Percentiles rank a stretch among this genome's conserved stretches.
phyloP scores from a whole-genome alignment of 2,797 vertebrate genomes.

The Malurus splendens region DNA sequence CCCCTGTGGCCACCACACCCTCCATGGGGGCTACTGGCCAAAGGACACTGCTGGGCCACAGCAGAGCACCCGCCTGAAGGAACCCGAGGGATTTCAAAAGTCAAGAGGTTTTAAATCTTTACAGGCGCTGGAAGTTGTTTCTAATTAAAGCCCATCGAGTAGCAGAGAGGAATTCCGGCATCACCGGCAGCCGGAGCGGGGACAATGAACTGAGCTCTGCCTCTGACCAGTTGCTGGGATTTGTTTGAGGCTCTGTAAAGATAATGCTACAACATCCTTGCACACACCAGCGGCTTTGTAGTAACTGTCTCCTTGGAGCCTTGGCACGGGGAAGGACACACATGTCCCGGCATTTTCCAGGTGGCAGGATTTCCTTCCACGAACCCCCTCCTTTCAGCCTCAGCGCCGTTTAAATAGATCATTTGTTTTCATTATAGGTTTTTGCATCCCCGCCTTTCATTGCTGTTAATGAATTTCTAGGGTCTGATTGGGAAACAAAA shows the following conservation, averaged over 20 bases:
- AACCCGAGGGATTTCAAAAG: not conserved
- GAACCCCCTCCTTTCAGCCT: slow-evolving; percentile 37
- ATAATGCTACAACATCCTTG: slow-evolving; percentile 4
- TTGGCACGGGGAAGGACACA: not conserved
- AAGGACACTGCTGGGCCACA: not conserved
- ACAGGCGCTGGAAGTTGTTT: not conserved
- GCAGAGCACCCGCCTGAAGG: not conserved
- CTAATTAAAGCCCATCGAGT: not conserved
- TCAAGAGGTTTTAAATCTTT: not conserved
- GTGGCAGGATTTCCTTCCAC: slow-evolving; percentile 60
- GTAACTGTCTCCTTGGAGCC: slow-evolving; percentile 15
- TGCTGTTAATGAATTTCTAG: slow-evolving; percentile 69
- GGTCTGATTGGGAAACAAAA: slow-evolving; percentile 70
- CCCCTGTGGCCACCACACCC: not conserved
- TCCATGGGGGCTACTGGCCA: not conserved
- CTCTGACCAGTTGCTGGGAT: not conserved
- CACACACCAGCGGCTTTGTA: not conserved
- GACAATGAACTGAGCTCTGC: slow-evolving; percentile 38
- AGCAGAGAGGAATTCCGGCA: not conserved
- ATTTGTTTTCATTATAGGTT: slow-evolving; percentile 69
- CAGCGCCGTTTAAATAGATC: slow-evolving; percentile 53
- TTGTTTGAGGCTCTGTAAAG: slow-evolving; percentile 14
- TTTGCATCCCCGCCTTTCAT: slow-evolving; percentile 65
- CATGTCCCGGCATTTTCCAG: slow-evolving; percentile 50
- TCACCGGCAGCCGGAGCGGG: not conserved